Percentiles rank a stretch among this genome's conserved stretches.
Evolutionary conservation across 2,888 invertebrate genomes (phyloP).

Genomic region (Glaucopsyche alexis): DNA sequence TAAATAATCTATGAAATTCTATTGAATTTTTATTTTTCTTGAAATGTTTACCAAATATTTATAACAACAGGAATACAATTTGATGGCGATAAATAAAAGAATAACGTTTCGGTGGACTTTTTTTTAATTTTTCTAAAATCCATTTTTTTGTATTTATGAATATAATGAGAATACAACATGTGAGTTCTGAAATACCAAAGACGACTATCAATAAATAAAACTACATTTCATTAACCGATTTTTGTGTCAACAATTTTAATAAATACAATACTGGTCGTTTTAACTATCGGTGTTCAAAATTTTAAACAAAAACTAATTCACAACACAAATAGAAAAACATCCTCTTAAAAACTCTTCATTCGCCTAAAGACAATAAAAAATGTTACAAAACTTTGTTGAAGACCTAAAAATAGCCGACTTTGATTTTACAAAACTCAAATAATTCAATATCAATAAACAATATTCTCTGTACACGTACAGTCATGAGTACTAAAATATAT

Average conservation of each 20-base stretch:
- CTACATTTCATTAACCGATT: background rate
- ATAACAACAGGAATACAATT: too few relatives aligned
- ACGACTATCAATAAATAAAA: conserved; percentile 8
- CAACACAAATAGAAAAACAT: conserved; percentile 5
- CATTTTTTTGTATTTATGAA: conserved; percentile 17
- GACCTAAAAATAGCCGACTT: background rate
- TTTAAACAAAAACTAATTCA: conserved; percentile 12
- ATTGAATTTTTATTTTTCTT: background rate
- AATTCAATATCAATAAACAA: conserved; percentile 25
- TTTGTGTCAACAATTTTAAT: background rate
- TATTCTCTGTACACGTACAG: conserved; percentile 17
- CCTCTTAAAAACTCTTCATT: background rate
- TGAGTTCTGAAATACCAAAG: conserved; percentile 7
- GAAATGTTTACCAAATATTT: background rate
- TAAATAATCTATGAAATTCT: background rate
- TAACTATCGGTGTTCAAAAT: background rate
- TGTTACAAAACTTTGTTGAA: background rate
- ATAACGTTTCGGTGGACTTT: conserved; percentile 23
- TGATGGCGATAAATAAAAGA: background rate
- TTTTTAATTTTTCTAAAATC: conserved; percentile 25
- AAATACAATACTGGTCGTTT: background rate
- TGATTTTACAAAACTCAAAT: conserved; percentile 19
- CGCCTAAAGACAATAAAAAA: background rate
- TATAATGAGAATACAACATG: conserved; percentile 25
- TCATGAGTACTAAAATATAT: background rate